A percentile compares a stretch with the other conserved stretches of the same genome.
phyloP scores from a whole-genome alignment of 2,113 vertebrate genomes.

The Sinosuthora webbiana region DNA sequence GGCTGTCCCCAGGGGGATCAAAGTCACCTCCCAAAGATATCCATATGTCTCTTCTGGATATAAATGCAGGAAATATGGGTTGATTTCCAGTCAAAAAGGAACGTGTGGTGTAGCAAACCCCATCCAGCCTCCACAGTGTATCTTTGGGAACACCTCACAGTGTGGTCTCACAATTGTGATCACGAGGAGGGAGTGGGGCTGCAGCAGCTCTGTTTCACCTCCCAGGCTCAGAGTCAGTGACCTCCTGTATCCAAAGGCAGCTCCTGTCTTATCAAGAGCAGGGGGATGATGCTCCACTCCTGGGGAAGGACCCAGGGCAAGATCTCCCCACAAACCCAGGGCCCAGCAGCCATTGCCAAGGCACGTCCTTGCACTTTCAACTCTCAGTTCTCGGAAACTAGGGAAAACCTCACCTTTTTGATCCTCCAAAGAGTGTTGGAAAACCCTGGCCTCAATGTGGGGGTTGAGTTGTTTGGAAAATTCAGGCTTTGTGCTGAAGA shows the following conservation, averaged over 20 bases:
- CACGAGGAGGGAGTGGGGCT: fast-evolving
- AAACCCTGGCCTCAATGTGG: not conserved
- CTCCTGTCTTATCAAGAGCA: not conserved
- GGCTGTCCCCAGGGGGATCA: not conserved
- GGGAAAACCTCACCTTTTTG: not conserved
- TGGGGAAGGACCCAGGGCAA: too few species aligned
- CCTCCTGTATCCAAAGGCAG: not conserved
- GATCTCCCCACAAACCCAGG: not conserved
- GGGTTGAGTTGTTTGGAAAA: not conserved
- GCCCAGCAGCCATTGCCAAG: not conserved
- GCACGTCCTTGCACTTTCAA: not conserved
- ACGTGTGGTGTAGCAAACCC: fast-evolving
- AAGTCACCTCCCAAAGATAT: not conserved
- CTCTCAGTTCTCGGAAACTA: not conserved
- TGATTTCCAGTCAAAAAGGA: not conserved
- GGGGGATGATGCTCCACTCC: fast-evolving
- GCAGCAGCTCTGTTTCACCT: not conserved
- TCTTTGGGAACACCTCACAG: not conserved
- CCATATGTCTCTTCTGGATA: not conserved
- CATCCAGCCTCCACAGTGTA: fast-evolving
- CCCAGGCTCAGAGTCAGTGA: not conserved
- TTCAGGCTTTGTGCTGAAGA: constrained; percentile 10
- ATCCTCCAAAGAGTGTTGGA: not conserved
- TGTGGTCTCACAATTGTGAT: not conserved
- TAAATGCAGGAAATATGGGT: not conserved